Base-by-base conservation (phyloP, 2,113 vertebrate species). In the Oenanthe oenanthe region DNA sequence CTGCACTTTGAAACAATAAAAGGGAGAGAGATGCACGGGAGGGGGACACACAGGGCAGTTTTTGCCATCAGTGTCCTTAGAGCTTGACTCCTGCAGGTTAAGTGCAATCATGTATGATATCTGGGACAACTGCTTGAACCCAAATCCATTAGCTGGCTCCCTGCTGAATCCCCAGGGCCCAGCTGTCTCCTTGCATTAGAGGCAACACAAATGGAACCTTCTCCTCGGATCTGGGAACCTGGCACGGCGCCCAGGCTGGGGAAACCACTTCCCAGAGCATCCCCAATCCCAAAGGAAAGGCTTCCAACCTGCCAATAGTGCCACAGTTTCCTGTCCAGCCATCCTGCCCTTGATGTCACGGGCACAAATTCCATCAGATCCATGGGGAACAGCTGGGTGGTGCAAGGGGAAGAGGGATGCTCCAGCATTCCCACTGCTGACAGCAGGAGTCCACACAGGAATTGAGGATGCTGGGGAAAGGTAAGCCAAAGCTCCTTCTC, bases 141-240 rank as follows among this genome's bases (percentile, higher is more conserved):
- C 93, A 95, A 96, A 95, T 86, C 97, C 96, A 97, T 97, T 97
- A 97, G 84, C 93, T 70, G 92, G 77, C 79, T 94, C 92, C 90
- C 82, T 90, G 91, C 70, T 3, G 13, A 92, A 95, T 95, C 95
- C 96, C 95, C 65, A 75, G 50, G 63, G 91, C 53, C 87, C 71
- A 45, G 65, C 97, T 97, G 97, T 97, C 97, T 97, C 78, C 62
- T 95, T 94, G 77, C 79, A 96, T 97, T 95, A 98, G 83, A 73
- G 53, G 53, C 58, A 92, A 93, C 54, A 50, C 75, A 56, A 88
- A 76, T 77, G 93, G 95, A 94, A 86, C 17, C 53, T 16, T 24
- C 82, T 92, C 57, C 91, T 89, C 4, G 1, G 92, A 95, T 74
- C 73, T 57, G 47, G 89, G 85, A 89, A 88, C 54, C 66, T 94